phyloP scores from a whole-genome alignment of 2,888 invertebrate species.

The Nephrotoma guestfalica region DNA sequence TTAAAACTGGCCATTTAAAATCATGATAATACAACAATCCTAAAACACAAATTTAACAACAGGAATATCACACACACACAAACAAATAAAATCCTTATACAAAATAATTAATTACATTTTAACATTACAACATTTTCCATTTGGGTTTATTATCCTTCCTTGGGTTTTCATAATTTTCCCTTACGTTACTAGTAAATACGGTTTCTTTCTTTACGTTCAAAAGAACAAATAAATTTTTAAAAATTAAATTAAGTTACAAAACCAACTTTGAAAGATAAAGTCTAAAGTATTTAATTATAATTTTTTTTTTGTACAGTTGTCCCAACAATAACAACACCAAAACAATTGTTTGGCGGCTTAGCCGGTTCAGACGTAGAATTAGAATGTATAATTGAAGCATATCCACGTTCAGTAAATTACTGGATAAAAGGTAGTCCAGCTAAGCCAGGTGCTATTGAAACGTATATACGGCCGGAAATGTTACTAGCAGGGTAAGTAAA shows the following conservation, averaged over 20 bases:
- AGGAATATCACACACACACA: neutral
- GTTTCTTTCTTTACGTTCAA: neutral
- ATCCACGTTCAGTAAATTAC: conserved; percentile 9
- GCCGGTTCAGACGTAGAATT: conserved; percentile 7
- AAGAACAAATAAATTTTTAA: neutral
- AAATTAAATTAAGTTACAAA: neutral
- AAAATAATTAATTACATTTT: neutral
- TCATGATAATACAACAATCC: neutral
- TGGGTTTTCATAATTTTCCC: neutral
- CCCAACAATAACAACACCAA: conserved; percentile 9
- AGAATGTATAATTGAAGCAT: conserved; percentile 9
- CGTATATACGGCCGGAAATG: conserved; percentile 5
- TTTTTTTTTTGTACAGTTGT: conserved; percentile 5
- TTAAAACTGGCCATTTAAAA: neutral
- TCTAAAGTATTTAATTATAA: neutral
- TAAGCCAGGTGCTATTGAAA: neutral
- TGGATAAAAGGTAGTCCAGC: conserved; percentile 10
- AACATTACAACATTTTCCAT: neutral
- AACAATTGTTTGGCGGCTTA: conserved; percentile 8
- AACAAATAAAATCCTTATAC: neutral
- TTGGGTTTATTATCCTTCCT: neutral
- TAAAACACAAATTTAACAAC: neutral
- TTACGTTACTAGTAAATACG: no score
- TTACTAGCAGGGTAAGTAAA: conserved; percentile 9
- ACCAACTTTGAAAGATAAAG: neutral